A percentile compares a stretch with the other conserved stretches of the same genome.
phyloP scores from a whole-genome alignment of 2,888 invertebrate genomes.

The Drosophila nigricruria region DNA sequence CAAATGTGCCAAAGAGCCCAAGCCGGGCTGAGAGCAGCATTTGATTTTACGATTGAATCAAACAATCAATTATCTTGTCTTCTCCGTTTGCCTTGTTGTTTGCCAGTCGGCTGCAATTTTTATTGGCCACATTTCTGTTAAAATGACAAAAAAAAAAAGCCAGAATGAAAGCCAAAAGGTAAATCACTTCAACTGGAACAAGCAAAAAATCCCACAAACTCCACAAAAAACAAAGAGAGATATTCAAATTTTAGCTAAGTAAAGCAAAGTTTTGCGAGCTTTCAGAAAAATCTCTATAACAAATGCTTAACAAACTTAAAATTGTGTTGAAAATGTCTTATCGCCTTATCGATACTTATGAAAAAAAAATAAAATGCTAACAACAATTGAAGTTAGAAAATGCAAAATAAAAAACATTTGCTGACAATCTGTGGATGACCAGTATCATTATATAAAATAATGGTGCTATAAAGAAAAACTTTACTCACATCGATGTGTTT shows the following conservation, averaged over 20 bases:
- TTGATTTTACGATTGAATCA: slow-evolving; percentile 80
- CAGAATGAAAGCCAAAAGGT: slow-evolving; percentile 29
- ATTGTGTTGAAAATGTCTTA: neutral
- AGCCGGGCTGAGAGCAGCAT: slow-evolving; percentile 54
- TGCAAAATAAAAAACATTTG: too few relatives aligned
- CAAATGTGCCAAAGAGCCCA: slow-evolving; percentile 32
- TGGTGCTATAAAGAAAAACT: too few relatives aligned
- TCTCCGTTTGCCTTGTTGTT: slow-evolving; percentile 36
- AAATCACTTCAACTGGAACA: slow-evolving; percentile 41
- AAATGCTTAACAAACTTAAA: neutral
- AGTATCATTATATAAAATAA: too few relatives aligned
- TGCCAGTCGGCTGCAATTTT: slow-evolving; percentile 59
- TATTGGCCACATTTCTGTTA: slow-evolving; percentile 69
- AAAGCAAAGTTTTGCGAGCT: neutral
- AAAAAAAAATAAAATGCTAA: neutral
- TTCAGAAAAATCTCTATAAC: neutral
- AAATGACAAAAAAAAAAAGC: slow-evolving; percentile 53
- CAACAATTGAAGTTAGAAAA: too few relatives aligned
- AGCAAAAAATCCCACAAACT: slow-evolving; percentile 5
- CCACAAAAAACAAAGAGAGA: neutral
- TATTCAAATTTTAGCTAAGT: neutral
- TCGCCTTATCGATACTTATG: too few relatives aligned
- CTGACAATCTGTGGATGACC: too few relatives aligned
- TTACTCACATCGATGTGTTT: too few relatives aligned
- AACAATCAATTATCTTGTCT: slow-evolving; percentile 80